phyloP scores from a whole-genome alignment of 2,113 vertebrate genomes.

The Neolamprologus hecqui region DNA sequence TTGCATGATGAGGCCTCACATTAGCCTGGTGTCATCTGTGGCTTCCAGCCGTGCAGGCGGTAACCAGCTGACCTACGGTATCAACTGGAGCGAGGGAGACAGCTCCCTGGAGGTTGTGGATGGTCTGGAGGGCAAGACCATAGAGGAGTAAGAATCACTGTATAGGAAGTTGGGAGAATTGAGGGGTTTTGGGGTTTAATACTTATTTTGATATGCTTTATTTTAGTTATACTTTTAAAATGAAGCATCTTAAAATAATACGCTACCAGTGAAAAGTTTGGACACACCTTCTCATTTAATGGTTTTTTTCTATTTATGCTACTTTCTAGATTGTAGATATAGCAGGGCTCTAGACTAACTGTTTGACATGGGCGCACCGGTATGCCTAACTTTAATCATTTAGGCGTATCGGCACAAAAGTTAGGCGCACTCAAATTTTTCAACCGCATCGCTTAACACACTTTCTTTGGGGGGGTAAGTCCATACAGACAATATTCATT shows the following conservation, averaged over 20 bases:
- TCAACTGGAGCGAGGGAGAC: slow-evolving; percentile 89
- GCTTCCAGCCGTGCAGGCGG: not conserved
- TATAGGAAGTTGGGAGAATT: not conserved
- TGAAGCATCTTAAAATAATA: not conserved
- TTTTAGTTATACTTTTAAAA: not conserved
- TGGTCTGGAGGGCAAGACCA: slow-evolving; percentile 78
- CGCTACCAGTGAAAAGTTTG: not conserved
- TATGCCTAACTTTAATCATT: not conserved
- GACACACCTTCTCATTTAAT: not conserved
- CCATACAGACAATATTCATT: too few relatives aligned
- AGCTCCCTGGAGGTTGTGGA: slow-evolving; percentile 82
- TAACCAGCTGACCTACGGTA: slow-evolving; percentile 51
- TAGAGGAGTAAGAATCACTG: slow-evolving; percentile 73
- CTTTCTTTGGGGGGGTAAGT: not conserved
- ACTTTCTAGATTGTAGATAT: not conserved
- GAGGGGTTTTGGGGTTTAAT: not conserved
- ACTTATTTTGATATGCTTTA: not conserved
- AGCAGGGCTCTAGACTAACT: not conserved
- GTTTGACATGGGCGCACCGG: not conserved
- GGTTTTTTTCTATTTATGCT: not conserved
- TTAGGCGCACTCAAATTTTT: not conserved
- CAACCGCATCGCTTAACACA: not conserved
- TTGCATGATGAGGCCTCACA: slow-evolving; percentile 78
- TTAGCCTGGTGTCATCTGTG: slow-evolving; percentile 73
- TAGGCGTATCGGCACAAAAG: not conserved